Base-by-base conservation (phyloP, 1,140 invertebrate genomes). In the Mizuhopecten yessoensis region DNA sequence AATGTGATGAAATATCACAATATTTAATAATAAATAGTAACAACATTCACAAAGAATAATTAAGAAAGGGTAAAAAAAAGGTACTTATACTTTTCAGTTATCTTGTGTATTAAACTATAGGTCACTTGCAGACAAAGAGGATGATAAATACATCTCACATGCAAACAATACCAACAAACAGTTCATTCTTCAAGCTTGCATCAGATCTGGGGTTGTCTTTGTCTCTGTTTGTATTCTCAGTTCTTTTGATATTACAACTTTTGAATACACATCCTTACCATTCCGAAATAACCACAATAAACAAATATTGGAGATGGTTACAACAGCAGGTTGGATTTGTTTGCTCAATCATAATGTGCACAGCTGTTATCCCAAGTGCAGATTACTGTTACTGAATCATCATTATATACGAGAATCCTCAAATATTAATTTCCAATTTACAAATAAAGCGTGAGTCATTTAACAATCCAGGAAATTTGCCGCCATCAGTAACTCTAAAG, bases 381-480 rank as follows among this genome's bases (percentile, higher is more conserved):
- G 36, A 20, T 20, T 75, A 5, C 57, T 75, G 57, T 29, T 75
- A 75, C 57, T 75, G 57, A 75, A 5, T 45, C 42, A 45, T n/a
- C n/a, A 17, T 29, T 75, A 75, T 75, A 75, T 75, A 75, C n/a
- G 23, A n/a, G 57, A 75, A 29, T 75, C 57, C n/a, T 75, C 57
- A 75, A 75, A n/a, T 75, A 5, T 9, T 75, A 75, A 75, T 75
- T 75, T n/a, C n/a, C 57, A 29, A n/a, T n/a, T 75, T 29, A 75
- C 57, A 75, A 75, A 75, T 75, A 75, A 75, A 75, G 57, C 57
- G 57, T n/a, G 29, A 75, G 23, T 34, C 49, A 86, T 92, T 98
- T 98, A 99, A 97, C 99, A 99, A 97, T 99, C 99, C 93, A 99
- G 97, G 97, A 99, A 99, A 97, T 99, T 99, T 90, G 99, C 99